phyloP scores from a whole-genome alignment of 2,888 invertebrate genomes.

The Ormyrus rosae region DNA sequence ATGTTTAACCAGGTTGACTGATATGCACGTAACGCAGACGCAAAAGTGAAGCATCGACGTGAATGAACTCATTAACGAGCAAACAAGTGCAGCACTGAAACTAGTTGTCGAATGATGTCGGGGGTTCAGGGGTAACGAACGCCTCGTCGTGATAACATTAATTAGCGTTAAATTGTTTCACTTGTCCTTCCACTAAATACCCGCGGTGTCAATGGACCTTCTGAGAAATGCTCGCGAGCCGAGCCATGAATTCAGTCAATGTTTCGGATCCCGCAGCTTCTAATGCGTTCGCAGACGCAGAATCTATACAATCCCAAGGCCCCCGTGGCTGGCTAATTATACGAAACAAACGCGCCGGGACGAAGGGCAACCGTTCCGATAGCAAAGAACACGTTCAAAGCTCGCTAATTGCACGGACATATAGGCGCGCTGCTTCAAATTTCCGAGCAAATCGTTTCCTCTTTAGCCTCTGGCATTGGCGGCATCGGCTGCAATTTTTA shows the following conservation, averaged over 20 bases:
- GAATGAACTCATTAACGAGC: conserved; percentile 53
- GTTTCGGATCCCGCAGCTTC: neutral
- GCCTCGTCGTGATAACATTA: conserved; percentile 61
- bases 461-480: too few species aligned
- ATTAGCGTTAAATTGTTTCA: conserved; percentile 67
- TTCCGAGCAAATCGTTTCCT: too few species aligned
- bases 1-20: conserved; percentile 45
- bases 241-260: conserved; percentile 41
- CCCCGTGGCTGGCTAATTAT: conserved; percentile 45
- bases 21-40: conserved; percentile 24
- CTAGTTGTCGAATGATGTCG: conserved; percentile 47
- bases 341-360: conserved; percentile 44
- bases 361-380: neutral
- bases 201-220: conserved; percentile 66
- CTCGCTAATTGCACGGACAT: conserved; percentile 26
- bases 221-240: conserved; percentile 61
- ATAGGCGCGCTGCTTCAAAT: neutral
- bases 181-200: conserved; percentile 63
- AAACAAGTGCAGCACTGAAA: conserved; percentile 51
- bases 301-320: neutral
- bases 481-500: too few species aligned
- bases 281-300: neutral
- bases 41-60: conserved; percentile 11
- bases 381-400: conserved; percentile 15
- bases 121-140: conserved; percentile 54